These are phyloP conservation scores for Ichneumon xanthorius DNA, from an alignment of 2,888 invertebrate genomes.

Conservation along the genomic window DNA sequence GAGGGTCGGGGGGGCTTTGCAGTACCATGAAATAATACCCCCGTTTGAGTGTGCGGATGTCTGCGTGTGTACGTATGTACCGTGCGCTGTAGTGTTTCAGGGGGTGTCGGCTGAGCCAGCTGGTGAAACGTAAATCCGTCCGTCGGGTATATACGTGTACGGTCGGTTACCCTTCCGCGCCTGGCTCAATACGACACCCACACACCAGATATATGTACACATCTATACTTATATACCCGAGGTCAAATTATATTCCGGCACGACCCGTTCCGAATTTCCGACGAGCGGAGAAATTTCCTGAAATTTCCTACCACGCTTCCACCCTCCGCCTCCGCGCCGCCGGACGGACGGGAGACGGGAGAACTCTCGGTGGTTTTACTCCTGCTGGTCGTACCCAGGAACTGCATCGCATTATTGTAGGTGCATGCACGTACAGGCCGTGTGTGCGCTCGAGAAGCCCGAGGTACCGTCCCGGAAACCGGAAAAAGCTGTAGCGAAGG, in stretches of 20 bases:
- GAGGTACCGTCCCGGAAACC: neutral
- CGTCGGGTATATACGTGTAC: slow-evolving; percentile 46
- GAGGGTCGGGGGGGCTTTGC: slow-evolving; percentile 13
- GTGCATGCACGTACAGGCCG: neutral
- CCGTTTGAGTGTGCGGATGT: neutral
- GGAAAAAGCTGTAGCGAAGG: neutral
- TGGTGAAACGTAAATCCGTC: slow-evolving; percentile 62
- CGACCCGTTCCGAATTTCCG: slow-evolving; percentile 65
- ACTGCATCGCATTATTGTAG: neutral
- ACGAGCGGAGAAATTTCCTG: slow-evolving; percentile 65
- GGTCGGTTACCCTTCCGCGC: slow-evolving; percentile 50
- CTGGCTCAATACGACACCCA: neutral
- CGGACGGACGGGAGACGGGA: slow-evolving; percentile 1
- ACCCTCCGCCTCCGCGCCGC: neutral
- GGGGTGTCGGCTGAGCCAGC: slow-evolving; percentile 40
- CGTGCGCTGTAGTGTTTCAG: slow-evolving; percentile 9
- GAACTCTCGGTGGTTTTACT: slow-evolving; percentile 1
- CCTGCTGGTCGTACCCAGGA: neutral
- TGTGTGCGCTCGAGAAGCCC: neutral
- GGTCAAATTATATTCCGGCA: slow-evolving; percentile 64
- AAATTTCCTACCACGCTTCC: slow-evolving; percentile 49
- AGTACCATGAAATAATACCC: slow-evolving; percentile 40
- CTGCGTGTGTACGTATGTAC: slow-evolving; percentile 19
- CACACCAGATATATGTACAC: neutral
- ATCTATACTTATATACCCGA: slow-evolving; percentile 6